These are phyloP conservation scores for Catostylus mosaicus DNA, from an alignment of 30 jellyfish, hydroid and myxozoan species.

Conservation along the genomic window DNA sequence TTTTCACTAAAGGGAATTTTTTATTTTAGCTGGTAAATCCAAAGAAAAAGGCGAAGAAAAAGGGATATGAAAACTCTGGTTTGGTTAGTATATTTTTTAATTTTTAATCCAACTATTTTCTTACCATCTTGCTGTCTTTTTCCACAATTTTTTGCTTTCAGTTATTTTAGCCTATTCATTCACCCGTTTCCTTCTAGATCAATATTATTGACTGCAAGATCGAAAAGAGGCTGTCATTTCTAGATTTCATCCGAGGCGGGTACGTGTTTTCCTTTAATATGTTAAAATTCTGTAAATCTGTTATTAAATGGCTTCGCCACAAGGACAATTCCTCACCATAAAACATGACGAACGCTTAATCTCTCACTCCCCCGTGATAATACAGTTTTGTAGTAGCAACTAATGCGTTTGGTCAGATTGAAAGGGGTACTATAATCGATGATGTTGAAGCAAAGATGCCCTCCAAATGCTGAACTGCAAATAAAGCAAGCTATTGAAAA, in stretches of 20 bases:
- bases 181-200: constrained; percentile 39
- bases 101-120: neutral
- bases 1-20: neutral
- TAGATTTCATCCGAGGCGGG: constrained; percentile 84
- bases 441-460: too few relatives aligned
- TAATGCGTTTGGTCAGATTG: too few relatives aligned
- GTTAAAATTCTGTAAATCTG: too few relatives aligned
- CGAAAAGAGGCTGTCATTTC: constrained; percentile 57
- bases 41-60: constrained; percentile 72
- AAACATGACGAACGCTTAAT: too few relatives aligned
- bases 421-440: too few relatives aligned
- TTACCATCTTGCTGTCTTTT: neutral
- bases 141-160: neutral
- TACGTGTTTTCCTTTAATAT: too few relatives aligned
- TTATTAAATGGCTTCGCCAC: too few relatives aligned
- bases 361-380: too few relatives aligned
- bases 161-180: neutral
- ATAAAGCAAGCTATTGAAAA: too few relatives aligned
- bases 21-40: constrained; percentile 67
- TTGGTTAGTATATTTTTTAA: constrained; percentile 31
- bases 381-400: too few relatives aligned
- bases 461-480: too few relatives aligned
- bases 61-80: constrained; percentile 79
- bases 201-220: constrained; percentile 63
- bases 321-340: too few relatives aligned